Evolutionary conservation across 2,113 vertebrate genomes (phyloP).

Genomic region (Ailurus styani): DNA sequence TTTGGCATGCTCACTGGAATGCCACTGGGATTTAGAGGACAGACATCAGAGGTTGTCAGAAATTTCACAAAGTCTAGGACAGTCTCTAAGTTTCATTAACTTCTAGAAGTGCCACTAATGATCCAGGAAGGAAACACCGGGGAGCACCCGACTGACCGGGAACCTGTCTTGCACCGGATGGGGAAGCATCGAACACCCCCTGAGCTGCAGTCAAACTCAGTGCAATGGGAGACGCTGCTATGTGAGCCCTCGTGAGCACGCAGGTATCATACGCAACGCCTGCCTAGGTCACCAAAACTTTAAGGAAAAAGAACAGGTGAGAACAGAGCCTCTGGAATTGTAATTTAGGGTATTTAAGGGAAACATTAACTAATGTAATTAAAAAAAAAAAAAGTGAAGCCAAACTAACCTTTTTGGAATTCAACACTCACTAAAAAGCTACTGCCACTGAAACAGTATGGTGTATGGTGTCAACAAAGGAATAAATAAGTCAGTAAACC

Average conservation of each 20-base stretch:
- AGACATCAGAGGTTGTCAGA: neutral
- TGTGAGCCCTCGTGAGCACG: accelerated
- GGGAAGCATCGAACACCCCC: neutral
- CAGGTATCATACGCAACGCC: accelerated
- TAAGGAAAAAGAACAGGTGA: neutral
- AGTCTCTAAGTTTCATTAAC: neutral
- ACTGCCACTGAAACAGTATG: neutral
- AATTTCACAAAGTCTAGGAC: neutral
- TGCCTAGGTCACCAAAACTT: neutral
- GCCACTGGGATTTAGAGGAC: neutral
- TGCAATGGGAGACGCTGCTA: neutral
- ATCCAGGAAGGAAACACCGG: neutral
- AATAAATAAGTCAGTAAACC: neutral
- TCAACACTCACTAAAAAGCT: neutral
- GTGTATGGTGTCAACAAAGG: neutral
- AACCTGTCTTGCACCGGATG: neutral
- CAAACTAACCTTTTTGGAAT: neutral
- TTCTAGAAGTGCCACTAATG: neutral
- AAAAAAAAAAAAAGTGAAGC: neutral
- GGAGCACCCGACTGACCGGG: neutral
- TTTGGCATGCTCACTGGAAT: neutral
- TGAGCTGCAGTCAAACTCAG: neutral
- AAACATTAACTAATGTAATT: neutral
- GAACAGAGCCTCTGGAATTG: neutral
- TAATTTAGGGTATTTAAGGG: neutral